Percentiles rank a stretch among this genome's conserved stretches.
phyloP scores from a whole-genome alignment of 2,888 invertebrate species.

The Strigamia crassipes region DNA sequence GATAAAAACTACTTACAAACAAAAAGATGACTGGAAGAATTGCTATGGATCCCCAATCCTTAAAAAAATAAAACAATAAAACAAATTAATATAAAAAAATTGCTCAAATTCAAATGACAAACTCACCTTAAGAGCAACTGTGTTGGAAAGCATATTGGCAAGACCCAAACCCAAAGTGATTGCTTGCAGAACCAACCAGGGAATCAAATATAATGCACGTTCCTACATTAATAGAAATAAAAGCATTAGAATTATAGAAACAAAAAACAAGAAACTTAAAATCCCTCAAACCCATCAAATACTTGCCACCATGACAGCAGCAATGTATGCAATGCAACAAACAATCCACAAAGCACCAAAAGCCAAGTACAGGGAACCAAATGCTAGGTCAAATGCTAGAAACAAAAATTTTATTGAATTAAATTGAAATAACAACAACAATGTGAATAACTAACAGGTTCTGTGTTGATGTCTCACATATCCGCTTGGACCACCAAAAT shows the following conservation, averaged over 20 bases:
- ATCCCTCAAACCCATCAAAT: background rate
- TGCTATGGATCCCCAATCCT: no score
- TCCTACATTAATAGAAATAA: background rate
- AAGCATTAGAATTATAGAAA: background rate
- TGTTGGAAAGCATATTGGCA: background rate
- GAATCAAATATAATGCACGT: slow-evolving; percentile 3
- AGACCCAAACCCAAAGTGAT: slow-evolving; percentile 7
- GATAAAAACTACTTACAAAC: no score
- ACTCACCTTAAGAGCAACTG: background rate
- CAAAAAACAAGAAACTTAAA: background rate
- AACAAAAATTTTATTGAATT: background rate
- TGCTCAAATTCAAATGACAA: background rate
- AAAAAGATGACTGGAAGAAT: no score
- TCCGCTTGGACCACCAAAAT: background rate
- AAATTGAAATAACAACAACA: background rate
- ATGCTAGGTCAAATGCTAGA: background rate
- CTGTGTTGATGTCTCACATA: background rate
- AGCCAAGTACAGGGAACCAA: slow-evolving; percentile 39
- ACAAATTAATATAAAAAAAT: no score
- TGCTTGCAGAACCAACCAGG: slow-evolving; percentile 27
- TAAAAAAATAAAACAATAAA: no score
- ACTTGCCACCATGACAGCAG: background rate
- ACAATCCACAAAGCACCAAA: slow-evolving; percentile 44
- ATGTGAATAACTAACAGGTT: background rate
- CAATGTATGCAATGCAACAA: background rate